Base-by-base conservation (phyloP, 2,797 vertebrate genomes). In the Clarias platycephalus region DNA sequence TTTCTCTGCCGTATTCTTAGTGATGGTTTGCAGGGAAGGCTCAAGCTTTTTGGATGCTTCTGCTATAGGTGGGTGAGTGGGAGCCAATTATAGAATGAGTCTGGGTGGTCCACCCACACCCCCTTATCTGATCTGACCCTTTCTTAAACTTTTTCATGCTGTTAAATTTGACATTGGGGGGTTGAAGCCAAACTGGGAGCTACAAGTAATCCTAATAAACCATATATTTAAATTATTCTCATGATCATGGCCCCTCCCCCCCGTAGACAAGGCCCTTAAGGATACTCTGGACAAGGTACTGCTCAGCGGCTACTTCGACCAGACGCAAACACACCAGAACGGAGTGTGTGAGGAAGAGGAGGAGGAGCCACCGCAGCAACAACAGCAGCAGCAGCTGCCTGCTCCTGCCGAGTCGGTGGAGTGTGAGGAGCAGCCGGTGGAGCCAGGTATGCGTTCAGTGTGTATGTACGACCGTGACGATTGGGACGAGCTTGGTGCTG, bases 231-330 rank as follows among this genome's bases (percentile, higher is more conserved):
- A 3, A 58, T 58, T 18, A 5, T 49, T 49, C 10, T 49, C 44
- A 49, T 49, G 44, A 49, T 12, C 44, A 49, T 10, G 2, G 44
- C 44, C 2, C n/a, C n/a, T n/a, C n/a, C n/a, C n/a, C n/a, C n/a
- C n/a, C n/a, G n/a, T 87, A 99, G 98, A 99, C 92, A 99, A 99
- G 94, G 92, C 93, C 20, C 92, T 99, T 89, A 98, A 96, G 93
- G 96, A 97, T 81, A 91, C 95, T 53, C 92, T 99, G 87, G 97
- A 99, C 90, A 97, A 96, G 85, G 94, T 99, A 89, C 95, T 99
- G 86, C 94, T 95, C 87, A 98, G 97, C 89, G 96, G 95, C 87
- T 99, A 98, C 92, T 99, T 99, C 87, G 96, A 99, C 90, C 96
- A 95, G 91, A 94, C 94, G 79, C 97, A 97, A 81, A 95, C 94